phyloP scores from a whole-genome alignment of 2,888 invertebrate species.

The Ectemnius lituratus region DNA sequence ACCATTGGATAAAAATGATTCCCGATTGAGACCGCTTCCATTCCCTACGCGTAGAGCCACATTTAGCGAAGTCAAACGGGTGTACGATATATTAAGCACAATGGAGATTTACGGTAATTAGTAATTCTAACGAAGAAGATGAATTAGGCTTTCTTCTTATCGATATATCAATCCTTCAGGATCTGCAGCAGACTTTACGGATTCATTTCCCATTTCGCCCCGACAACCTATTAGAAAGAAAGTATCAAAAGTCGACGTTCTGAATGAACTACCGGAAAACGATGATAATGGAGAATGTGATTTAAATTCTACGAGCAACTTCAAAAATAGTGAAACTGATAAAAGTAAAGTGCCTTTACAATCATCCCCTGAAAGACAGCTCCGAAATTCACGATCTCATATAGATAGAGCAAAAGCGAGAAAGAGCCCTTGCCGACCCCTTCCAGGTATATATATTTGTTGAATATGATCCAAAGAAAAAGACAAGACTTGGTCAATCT shows the following conservation, averaged over 20 bases:
- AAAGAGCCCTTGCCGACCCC: constrained; percentile 71
- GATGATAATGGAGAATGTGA: constrained; percentile 30
- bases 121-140: background rate
- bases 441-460: constrained; percentile 64
- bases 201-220: constrained; percentile 72
- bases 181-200: constrained; percentile 67
- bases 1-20: constrained; percentile 82
- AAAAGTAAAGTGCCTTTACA: constrained; percentile 50
- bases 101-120: constrained; percentile 84
- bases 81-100: constrained; percentile 84
- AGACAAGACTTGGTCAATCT: background rate
- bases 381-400: constrained; percentile 58
- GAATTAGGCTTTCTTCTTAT: constrained; percentile 5
- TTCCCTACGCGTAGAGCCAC: constrained; percentile 91
- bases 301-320: constrained; percentile 24
- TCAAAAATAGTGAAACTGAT: constrained; percentile 45
- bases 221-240: constrained; percentile 70
- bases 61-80: constrained; percentile 87
- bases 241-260: constrained; percentile 55
- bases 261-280: constrained; percentile 57
- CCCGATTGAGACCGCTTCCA: constrained; percentile 85
- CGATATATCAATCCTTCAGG: constrained; percentile 50
- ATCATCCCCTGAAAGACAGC: constrained; percentile 60
- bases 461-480: too few relatives aligned
- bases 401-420: constrained; percentile 73